Base-by-base conservation (phyloP, 2,888 invertebrate genomes). In the Hirtodrosophila histrioides region DNA sequence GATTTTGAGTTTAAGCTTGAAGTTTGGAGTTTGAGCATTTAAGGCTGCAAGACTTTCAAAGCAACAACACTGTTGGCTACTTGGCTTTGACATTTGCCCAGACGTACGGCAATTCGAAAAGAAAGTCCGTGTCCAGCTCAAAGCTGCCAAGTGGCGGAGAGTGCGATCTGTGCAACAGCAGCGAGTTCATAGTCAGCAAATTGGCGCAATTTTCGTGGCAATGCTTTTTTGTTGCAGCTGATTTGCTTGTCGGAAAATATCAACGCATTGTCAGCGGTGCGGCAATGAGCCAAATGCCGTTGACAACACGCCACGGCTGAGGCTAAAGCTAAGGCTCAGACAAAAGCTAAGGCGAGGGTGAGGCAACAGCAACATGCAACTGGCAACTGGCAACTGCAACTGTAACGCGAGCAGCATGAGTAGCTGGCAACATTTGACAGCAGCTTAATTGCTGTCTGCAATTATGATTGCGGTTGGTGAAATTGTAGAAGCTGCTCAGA, bases 191-290 rank as follows among this genome's bases (percentile, higher is more conserved):
- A 54, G 43, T 46, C 75, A 75, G 81, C 81, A 86, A 86, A 84
- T 84, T 84, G 86, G 75, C 77, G 62, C 71, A 73, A 69, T 78
- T 83, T 79, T 68, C 53, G 69, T 69, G 53, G 75, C 73, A 69
- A 66, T 44, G 40, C 36, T 54, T 57, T 64, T 53, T 67, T 60
- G 60, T 65, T 40, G 68, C 62, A 63, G 54, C 78, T 86, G 84
- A 86, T 83, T 84, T 84, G 83, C 63, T 82, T 88, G 88, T 88
- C 88, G 83, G 87, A 86, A 83, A 88, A 87, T 85, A 78, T 88
- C 88, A 88, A 86, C 88, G 88, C 79, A 88, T 83, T 88, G 88
- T 86, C 88, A 88, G 72, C 64, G 37, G 33, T 48, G 48, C 48
- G 33, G 62, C 62, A 69, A 58, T 67, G 58, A 70, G 66, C 64